A percentile compares a stretch with the other conserved stretches of the same genome.
Evolutionary conservation across 2,113 vertebrate genomes (phyloP).

Genomic region (Zeus faber): DNA sequence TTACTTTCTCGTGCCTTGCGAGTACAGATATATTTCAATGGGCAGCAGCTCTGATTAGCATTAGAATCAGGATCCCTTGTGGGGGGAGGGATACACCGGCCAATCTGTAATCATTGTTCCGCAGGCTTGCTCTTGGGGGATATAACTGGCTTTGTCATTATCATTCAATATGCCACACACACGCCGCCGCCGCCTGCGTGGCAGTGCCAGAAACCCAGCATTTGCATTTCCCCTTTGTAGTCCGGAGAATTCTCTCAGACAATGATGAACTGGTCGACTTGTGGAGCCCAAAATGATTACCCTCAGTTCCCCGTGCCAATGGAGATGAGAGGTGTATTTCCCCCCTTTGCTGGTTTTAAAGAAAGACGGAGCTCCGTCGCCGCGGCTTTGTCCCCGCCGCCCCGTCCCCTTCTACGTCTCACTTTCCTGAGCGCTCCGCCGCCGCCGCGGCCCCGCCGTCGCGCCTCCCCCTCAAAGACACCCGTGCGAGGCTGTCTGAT

Average conservation of each 20-base stretch:
- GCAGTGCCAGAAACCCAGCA: conserved; percentile 25
- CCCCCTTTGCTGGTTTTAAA: conserved; percentile 9
- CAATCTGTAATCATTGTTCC: conserved; percentile 69
- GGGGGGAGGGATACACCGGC: conserved; percentile 43
- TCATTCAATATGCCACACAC: conserved; percentile 51
- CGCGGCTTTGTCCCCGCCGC: not conserved
- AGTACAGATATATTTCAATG: conserved; percentile 45
- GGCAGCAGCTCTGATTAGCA: conserved; percentile 54
- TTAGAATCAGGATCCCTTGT: conserved; percentile 52
- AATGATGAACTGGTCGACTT: conserved; percentile 24
- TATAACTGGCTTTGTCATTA: conserved; percentile 45
- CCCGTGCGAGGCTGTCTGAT: conserved; percentile 31
- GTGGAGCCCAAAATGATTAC: not conserved
- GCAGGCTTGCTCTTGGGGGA: conserved; percentile 55
- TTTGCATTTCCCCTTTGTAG: conserved; percentile 42
- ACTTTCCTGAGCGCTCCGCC: conserved; percentile 11
- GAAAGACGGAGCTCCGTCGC: conserved; percentile 5
- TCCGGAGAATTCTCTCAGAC: conserved; percentile 32
- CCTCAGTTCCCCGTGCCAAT: conserved; percentile 3
- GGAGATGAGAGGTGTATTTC: conserved; percentile 2
- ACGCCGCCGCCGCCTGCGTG: too few species aligned
- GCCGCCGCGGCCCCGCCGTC: not conserved
- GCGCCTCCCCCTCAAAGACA: conserved; percentile 1
- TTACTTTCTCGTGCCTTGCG: conserved; percentile 32
- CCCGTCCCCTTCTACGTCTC: conserved; percentile 1